Percentiles rank a stretch among this genome's conserved stretches.
phyloP scores from a whole-genome alignment of 2,113 vertebrate species.

The Oceanodroma tethys region DNA sequence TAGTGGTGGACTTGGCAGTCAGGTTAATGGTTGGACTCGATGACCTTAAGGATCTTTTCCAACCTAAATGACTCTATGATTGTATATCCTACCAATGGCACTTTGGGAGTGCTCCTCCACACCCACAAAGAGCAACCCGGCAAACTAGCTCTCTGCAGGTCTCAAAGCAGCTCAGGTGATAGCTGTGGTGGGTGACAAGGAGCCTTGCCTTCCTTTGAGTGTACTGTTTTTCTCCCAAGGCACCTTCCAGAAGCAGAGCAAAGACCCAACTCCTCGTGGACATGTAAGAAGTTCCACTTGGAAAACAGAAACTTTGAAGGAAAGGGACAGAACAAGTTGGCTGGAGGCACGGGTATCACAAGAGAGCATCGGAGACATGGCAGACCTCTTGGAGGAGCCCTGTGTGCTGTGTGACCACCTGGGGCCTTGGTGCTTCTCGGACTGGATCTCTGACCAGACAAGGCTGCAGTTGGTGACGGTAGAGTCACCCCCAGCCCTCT shows the following conservation, averaged over 20 bases:
- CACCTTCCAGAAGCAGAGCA: background rate
- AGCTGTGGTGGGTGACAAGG: background rate
- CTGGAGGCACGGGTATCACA: background rate
- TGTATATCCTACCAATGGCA: background rate
- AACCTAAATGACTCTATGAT: background rate
- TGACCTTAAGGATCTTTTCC: background rate
- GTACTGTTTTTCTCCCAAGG: background rate
- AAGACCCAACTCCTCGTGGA: background rate
- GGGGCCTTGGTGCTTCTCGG: background rate
- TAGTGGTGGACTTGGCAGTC: background rate
- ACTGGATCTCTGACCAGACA: background rate
- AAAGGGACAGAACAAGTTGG: too few species aligned
- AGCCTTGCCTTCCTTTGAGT: background rate
- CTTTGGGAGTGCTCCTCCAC: background rate
- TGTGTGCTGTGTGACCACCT: background rate
- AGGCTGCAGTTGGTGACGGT: background rate
- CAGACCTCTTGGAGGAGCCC: background rate
- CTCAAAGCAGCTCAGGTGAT: background rate
- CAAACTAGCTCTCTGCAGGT: too few species aligned
- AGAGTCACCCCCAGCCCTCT: background rate
- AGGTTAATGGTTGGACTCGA: rapidly evolving
- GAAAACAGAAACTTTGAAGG: background rate
- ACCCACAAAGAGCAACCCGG: background rate
- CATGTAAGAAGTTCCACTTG: background rate
- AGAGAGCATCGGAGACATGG: background rate